Evolutionary conservation across 2,797 vertebrate species (phyloP), one percentile per base, ranked within the genome.

Genomic region (Amblyopsis hoosieri): DNA sequence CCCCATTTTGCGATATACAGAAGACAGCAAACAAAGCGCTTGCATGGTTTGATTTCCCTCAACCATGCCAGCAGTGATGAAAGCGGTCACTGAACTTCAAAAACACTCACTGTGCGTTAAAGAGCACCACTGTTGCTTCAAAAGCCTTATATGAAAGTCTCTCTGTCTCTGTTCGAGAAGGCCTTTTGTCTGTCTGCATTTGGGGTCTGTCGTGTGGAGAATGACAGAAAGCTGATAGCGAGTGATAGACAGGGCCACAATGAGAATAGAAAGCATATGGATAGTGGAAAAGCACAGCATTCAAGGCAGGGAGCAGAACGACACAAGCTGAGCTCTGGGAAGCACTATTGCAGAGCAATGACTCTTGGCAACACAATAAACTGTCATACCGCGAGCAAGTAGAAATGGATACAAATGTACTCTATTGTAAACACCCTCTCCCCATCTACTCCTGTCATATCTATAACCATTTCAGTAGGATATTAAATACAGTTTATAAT

Each of bases 1-100:
- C 37, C 47, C 49, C 45, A 69, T 73, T 71, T 48, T 17, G n/a
- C 56, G 11, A 3, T 54, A 74, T 63, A 69, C 74, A 14, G 69
- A 60, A 69, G 42, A 67, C 60, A 53, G 63, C 65, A 68, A n/a
- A 60, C 8, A 52, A 17, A 12, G 60, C 19, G 23, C 23, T 14
- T 4, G 15, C 49, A 1, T 12, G 8, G 10, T 14, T 48, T 13
- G 47, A 48, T 48, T 12, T 48, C 47, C 47, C 47, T 48, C 47
- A 48, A 14, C n/a, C 47, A 12, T 48, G 47, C 47, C 47, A 12
- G n/a, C 12, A 12, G 47, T n/a, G 12, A 48, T 3, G 46, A 4
- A 48, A 3, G n/a, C 46, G 8, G 46, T 42, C 37, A 6, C 37
- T 10, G 8, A 42, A 42, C 37, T 42, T 42, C 1, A 42, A 42